phyloP scores from a whole-genome alignment of 2,888 invertebrate species.

The Agriopis marginaria region DNA sequence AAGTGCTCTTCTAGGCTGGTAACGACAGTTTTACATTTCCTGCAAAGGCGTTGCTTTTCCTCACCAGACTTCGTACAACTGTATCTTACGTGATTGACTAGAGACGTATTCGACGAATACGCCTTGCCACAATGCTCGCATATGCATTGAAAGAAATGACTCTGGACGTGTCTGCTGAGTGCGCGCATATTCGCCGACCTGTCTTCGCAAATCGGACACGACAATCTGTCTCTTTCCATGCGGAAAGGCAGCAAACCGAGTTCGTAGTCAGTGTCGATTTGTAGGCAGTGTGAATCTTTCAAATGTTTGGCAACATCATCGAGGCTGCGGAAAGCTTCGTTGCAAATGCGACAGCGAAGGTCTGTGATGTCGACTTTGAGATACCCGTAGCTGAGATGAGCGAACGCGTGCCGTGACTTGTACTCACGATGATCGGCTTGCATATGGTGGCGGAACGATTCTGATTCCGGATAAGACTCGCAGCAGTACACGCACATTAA shows the following conservation, averaged over 20 bases:
- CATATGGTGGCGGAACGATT: constrained; percentile 57
- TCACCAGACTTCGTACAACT: constrained; percentile 48
- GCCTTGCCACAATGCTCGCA: constrained; percentile 72
- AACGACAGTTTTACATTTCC: constrained; percentile 62
- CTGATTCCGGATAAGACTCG: constrained; percentile 59
- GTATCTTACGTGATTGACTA: constrained; percentile 57
- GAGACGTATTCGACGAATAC: constrained; percentile 58
- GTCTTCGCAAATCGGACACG: constrained; percentile 61
- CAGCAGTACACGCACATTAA: constrained; percentile 73
- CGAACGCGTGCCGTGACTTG: constrained; percentile 49
- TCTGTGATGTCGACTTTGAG: constrained; percentile 67
- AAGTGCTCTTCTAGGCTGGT: constrained; percentile 59
- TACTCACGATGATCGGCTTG: constrained; percentile 49
- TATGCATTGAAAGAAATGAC: constrained; percentile 66
- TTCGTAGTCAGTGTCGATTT: constrained; percentile 55
- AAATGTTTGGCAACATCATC: constrained; percentile 59
- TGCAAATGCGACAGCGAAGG: constrained; percentile 64
- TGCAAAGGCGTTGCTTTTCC: constrained; percentile 42
- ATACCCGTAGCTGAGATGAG: constrained; percentile 50
- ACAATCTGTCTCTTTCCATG: constrained; percentile 50
- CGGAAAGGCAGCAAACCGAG: constrained; percentile 67
- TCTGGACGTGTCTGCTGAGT: constrained; percentile 66
- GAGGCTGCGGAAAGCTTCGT: constrained; percentile 50
- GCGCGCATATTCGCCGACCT: constrained; percentile 60
- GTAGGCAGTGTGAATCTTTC: constrained; percentile 52